A percentile compares a stretch with the other conserved stretches of the same genome.
These are phyloP conservation scores for Platyrinchus mystaceus DNA, from an alignment of 2,797 vertebrate species.

Conservation along the genomic window DNA sequence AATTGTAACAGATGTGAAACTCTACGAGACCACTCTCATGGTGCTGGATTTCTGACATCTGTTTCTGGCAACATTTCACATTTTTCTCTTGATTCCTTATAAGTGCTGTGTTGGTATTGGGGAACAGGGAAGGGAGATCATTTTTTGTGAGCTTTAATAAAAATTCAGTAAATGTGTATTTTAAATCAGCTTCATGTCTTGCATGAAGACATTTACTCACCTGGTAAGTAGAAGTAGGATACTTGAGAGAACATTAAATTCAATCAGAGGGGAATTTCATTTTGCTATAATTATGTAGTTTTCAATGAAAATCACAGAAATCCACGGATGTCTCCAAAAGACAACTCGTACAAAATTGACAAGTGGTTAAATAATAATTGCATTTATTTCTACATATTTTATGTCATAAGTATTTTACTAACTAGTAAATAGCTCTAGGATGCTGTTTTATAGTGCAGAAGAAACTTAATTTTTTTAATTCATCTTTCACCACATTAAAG, in stretches of 20 bases:
- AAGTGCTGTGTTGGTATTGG: not conserved
- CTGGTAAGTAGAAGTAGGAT: not conserved
- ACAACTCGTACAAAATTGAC: not conserved
- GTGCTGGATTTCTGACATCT: not conserved
- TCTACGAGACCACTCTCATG: rapidly evolving
- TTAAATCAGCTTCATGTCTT: not conserved
- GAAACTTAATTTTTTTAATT: not conserved
- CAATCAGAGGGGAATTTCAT: not conserved
- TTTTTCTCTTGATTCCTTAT: not conserved
- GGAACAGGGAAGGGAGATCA: not conserved
- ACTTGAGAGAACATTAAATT: not conserved
- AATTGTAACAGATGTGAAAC: not conserved
- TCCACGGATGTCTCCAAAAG: not conserved
- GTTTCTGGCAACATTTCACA: rapidly evolving
- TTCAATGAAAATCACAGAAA: not conserved
- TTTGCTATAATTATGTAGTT: not conserved
- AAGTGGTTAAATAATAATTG: not conserved
- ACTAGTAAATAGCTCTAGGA: not conserved
- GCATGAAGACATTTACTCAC: rapidly evolving
- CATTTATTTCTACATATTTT: not conserved
- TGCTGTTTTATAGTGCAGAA: not conserved
- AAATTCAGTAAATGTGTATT: rapidly evolving
- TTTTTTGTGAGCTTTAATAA: not conserved
- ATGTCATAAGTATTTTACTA: not conserved
- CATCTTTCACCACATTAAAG: not conserved